Evolutionary conservation across 1,140 invertebrate species (phyloP).

Genomic region (Chymomyza costata): DNA sequence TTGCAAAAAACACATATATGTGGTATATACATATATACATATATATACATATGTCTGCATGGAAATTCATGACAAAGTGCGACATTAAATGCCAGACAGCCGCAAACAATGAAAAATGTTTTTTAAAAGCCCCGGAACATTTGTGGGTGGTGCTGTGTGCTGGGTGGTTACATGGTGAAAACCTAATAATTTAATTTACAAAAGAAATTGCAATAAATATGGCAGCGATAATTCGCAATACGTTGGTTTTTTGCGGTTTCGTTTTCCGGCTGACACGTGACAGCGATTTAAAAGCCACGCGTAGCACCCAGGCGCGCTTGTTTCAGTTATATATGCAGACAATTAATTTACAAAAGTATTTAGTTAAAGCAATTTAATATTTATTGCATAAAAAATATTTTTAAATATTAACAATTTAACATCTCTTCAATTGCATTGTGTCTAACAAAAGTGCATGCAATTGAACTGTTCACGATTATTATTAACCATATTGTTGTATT

Average conservation of each 20-base stretch:
- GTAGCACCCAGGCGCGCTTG: neutral
- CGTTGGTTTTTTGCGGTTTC: conserved; percentile 5
- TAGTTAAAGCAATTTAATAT: conserved; percentile 28
- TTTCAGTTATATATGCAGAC: conserved; percentile 14
- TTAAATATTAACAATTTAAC: conserved; percentile 24
- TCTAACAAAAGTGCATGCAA: conserved; percentile 62
- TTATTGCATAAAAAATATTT: conserved; percentile 28
- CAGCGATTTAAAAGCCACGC: conserved; percentile 49
- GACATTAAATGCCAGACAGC: conserved; percentile 45
- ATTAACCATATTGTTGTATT: conserved; percentile 68
- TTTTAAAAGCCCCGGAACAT: conserved; percentile 20
- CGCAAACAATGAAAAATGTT: conserved; percentile 72
- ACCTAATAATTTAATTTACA: conserved; percentile 55
- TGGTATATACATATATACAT: conserved; percentile 42
- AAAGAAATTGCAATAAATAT: conserved; percentile 36
- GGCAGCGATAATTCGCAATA: neutral
- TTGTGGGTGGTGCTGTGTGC: conserved; percentile 16
- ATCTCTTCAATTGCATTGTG: conserved; percentile 1
- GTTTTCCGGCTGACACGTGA: conserved; percentile 42
- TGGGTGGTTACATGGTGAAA: conserved; percentile 12
- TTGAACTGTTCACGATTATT: conserved; percentile 70
- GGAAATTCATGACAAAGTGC: conserved; percentile 66
- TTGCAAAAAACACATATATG: conserved; percentile 37
- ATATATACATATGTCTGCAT: neutral
- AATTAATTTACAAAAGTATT: conserved; percentile 47